phyloP scores from a whole-genome alignment of 2,888 invertebrate genomes.

The Anorthoa munda region DNA sequence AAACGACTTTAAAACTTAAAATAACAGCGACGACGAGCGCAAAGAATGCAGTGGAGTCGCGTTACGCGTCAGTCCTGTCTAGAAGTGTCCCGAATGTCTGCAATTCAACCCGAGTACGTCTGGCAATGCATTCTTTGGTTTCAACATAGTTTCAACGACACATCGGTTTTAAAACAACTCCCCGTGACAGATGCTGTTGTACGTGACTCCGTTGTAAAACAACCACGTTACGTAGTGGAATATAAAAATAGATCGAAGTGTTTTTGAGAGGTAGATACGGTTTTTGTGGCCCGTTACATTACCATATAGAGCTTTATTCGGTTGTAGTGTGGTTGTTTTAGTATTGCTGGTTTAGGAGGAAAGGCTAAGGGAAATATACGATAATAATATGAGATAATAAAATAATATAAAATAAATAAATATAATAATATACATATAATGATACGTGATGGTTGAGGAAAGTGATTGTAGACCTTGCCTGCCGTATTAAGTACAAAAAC shows the following conservation, averaged over 20 bases:
- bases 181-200: conserved; percentile 82
- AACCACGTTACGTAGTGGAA: conserved; percentile 71
- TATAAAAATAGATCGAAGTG: conserved; percentile 79
- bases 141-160: conserved; percentile 78
- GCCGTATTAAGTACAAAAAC: too few relatives aligned
- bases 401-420: too few relatives aligned
- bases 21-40: conserved; percentile 56
- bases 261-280: conserved; percentile 63
- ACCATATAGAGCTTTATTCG: conserved; percentile 62
- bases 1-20: conserved; percentile 57
- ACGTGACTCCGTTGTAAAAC: conserved; percentile 85
- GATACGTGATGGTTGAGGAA: not conserved
- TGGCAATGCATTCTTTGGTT: conserved; percentile 73
- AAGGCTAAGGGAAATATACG: conserved; percentile 2
- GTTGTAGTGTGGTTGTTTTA: conserved; percentile 39
- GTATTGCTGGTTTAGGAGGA: conserved; percentile 28
- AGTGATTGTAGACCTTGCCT: not conserved
- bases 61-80: conserved; percentile 61
- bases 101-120: conserved; percentile 61
- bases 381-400: too few relatives aligned
- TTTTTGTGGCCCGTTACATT: conserved; percentile 65
- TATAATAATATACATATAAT: too few relatives aligned
- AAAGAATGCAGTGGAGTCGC: conserved; percentile 64
- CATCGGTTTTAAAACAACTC: conserved; percentile 82
- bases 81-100: conserved; percentile 68